phyloP scores from a whole-genome alignment of 2,113 vertebrate species.

The Xenopus borealis region DNA sequence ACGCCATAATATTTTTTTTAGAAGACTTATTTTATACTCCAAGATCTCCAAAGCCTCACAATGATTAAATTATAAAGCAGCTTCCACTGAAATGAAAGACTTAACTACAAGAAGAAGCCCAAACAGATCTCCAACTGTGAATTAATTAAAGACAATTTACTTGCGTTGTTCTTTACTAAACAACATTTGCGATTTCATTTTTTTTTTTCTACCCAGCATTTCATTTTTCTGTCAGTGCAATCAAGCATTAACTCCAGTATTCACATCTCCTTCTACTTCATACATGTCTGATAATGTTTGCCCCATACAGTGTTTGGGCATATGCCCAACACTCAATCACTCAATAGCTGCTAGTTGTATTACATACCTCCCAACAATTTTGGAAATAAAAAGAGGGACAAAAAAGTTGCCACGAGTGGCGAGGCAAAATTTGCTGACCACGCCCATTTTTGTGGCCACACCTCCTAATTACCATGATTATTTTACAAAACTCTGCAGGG shows the following conservation, averaged over 20 bases:
- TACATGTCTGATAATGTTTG: background rate
- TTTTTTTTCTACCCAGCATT: conserved; percentile 57
- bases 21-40: conserved; percentile 1
- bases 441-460: no score
- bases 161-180: conserved; percentile 70
- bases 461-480: no score
- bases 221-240: conserved; percentile 51
- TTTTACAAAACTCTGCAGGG: no score
- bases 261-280: background rate
- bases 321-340: no score
- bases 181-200: conserved; percentile 75
- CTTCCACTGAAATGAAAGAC: conserved; percentile 67
- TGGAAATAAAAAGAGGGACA: no score
- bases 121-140: conserved; percentile 77
- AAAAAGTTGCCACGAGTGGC: no score
- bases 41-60: conserved; percentile 53
- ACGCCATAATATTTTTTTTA: background rate
- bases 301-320: no score
- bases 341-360: no score
- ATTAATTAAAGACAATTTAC: conserved; percentile 79
- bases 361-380: no score
- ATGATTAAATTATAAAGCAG: conserved; percentile 66
- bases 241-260: background rate
- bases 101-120: conserved; percentile 76
- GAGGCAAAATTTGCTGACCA: no score